phyloP scores from a whole-genome alignment of 2,888 invertebrate species.

The Xanthia icteritia region DNA sequence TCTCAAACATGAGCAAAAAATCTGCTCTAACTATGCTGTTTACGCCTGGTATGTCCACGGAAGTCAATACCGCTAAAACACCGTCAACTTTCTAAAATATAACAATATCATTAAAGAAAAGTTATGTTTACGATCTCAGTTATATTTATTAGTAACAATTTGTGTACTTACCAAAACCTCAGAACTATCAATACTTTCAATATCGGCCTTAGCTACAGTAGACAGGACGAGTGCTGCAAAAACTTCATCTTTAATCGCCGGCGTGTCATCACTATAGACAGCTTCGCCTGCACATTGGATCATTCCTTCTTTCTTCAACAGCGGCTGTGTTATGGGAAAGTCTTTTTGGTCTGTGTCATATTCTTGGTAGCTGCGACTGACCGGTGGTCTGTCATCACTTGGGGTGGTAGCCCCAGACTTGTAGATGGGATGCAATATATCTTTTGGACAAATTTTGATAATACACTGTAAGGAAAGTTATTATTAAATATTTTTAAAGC shows the following conservation, averaged over 20 bases:
- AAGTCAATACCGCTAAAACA: constrained; percentile 90
- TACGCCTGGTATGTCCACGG: constrained; percentile 92
- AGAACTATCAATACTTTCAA: constrained; percentile 89
- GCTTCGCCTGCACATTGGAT: constrained; percentile 91
- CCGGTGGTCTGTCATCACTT: constrained; percentile 71
- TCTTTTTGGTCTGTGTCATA: constrained; percentile 72
- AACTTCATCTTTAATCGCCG: constrained; percentile 88
- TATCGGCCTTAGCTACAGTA: constrained; percentile 74
- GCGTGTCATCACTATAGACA: constrained; percentile 91
- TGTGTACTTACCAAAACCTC: constrained; percentile 82
- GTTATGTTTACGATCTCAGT: too few relatives aligned
- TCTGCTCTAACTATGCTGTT: constrained; percentile 80
- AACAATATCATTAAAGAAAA: background rate
- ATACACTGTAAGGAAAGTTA: constrained; percentile 80
- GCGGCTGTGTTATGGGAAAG: constrained; percentile 75
- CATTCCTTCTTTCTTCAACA: constrained; percentile 81
- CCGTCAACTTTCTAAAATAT: constrained; percentile 89
- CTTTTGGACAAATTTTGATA: constrained; percentile 86
- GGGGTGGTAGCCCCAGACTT: constrained; percentile 84
- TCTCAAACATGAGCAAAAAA: constrained; percentile 67
- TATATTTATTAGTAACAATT: constrained; percentile 31
- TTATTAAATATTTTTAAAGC: constrained; percentile 30
- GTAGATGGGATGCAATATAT: constrained; percentile 81
- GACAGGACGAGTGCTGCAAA: constrained; percentile 91
- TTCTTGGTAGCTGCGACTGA: constrained; percentile 76